Evolutionary conservation across 1,140 invertebrate species (phyloP).

Genomic region (Acromyrmex heyeri): DNA sequence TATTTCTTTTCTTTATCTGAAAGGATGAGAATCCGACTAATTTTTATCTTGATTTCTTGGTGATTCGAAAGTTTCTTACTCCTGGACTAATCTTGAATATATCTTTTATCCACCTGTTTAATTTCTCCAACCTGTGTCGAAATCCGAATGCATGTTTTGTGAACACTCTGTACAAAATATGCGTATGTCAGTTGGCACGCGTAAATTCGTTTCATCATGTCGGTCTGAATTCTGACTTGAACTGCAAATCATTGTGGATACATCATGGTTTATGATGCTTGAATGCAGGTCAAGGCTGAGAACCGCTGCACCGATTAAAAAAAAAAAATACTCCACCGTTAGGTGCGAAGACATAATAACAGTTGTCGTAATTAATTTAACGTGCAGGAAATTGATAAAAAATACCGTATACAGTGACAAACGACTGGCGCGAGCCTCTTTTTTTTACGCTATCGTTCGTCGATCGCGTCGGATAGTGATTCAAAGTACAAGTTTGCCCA

Average conservation of each 20-base stretch:
- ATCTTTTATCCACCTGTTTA: slow-evolving; percentile 58
- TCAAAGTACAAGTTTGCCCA: background rate
- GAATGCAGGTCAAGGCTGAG: slow-evolving; percentile 82
- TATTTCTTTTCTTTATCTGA: background rate
- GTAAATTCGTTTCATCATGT: slow-evolving; percentile 63
- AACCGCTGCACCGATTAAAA: slow-evolving; percentile 70
- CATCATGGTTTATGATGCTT: slow-evolving; percentile 67
- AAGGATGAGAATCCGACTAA: background rate
- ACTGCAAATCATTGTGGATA: slow-evolving; percentile 72
- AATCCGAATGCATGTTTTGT: background rate
- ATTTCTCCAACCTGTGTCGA: background rate
- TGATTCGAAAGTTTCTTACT: background rate
- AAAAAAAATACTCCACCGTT: slow-evolving; percentile 10
- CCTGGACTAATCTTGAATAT: background rate
- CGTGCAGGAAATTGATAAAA: slow-evolving; percentile 12
- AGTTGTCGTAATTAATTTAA: background rate
- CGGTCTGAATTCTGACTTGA: slow-evolving; percentile 38
- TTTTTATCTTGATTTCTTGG: background rate
- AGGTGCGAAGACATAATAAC: background rate
- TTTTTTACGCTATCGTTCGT: background rate
- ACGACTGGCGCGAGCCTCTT: background rate
- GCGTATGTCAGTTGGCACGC: background rate
- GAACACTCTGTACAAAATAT: background rate
- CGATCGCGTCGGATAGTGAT: background rate
- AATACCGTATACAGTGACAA: background rate